These are phyloP conservation scores for Microctenopoma steveboyesi DNA, from an alignment of 2,797 vertebrate species.

Conservation along the genomic window DNA sequence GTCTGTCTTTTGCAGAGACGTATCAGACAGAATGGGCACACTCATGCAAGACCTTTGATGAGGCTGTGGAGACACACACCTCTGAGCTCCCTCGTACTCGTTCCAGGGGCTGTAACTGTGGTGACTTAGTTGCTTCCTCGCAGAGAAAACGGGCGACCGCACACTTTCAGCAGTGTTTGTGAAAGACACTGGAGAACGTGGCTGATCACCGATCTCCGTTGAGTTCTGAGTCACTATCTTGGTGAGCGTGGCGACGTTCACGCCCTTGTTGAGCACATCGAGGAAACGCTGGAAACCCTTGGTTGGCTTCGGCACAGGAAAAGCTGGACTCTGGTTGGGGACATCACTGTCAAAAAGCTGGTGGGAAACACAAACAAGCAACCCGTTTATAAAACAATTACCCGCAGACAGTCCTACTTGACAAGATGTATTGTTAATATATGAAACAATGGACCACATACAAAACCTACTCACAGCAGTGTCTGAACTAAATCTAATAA, in stretches of 20 bases:
- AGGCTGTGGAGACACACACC: slow-evolving; percentile 9
- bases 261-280: slow-evolving; percentile 77
- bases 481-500: too few species aligned
- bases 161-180: background rate
- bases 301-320: slow-evolving; percentile 32
- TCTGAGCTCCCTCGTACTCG: slow-evolving; percentile 16
- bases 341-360: slow-evolving; percentile 50
- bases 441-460: background rate
- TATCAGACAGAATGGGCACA: slow-evolving; percentile 5
- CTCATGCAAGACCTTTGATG: slow-evolving; percentile 33
- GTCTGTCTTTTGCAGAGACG: slow-evolving; percentile 5
- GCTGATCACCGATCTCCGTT: background rate
- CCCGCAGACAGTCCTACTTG: background rate
- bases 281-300: slow-evolving; percentile 80
- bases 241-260: slow-evolving; percentile 70
- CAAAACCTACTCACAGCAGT: too few species aligned
- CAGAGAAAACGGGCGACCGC: slow-evolving; percentile 17
- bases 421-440: background rate
- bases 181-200: slow-evolving; percentile 23
- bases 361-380: slow-evolving; percentile 44
- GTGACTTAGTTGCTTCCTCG: slow-evolving; percentile 17
- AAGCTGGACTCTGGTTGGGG: slow-evolving; percentile 3
- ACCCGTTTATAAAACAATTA: background rate
- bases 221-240: slow-evolving; percentile 66
- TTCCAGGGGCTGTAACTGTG: slow-evolving; percentile 28